Conservation (phyloP, 2,888 invertebrate species). For the Megastigmus dorsalis region DNA sequence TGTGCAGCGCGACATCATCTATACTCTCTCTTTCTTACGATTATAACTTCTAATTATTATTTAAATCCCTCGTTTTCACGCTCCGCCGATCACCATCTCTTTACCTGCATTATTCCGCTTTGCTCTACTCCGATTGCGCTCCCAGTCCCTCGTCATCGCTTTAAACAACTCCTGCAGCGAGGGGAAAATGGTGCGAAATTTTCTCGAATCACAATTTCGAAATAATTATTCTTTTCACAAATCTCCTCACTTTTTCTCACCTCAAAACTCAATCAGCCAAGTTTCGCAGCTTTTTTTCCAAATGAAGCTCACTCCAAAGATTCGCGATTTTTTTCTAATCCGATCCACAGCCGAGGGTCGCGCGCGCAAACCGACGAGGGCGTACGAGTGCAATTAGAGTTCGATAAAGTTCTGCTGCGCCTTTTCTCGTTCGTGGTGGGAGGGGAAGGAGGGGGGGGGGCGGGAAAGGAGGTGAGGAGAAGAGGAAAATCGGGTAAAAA, state of each 20-base stretch:
- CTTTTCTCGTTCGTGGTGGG: not conserved
- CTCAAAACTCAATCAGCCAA: not conserved
- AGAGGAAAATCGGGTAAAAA: constrained; percentile 3
- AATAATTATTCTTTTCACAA: not conserved
- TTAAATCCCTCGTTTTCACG: not conserved
- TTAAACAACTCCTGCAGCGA: not conserved
- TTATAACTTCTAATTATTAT: constrained; percentile 19
- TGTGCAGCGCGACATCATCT: not conserved
- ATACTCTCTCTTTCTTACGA: constrained; percentile 4
- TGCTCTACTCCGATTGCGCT: not conserved
- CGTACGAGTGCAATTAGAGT: constrained; percentile 25
- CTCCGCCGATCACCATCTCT: not conserved
- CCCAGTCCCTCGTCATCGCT: not conserved
- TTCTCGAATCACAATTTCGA: not conserved
- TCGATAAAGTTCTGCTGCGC: constrained; percentile 21
- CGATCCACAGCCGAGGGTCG: no score
- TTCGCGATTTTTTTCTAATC: no score
- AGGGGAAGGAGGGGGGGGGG: not conserved
- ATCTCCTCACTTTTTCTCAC: not conserved
- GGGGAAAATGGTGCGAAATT: no score
- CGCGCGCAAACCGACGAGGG: not conserved
- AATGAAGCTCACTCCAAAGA: not conserved
- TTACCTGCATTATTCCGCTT: not conserved
- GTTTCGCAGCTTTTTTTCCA: not conserved
- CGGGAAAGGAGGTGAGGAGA: not conserved